These are phyloP conservation scores for Machimus atricapillus DNA, from an alignment of 2,888 invertebrate genomes.

Conservation along the genomic window DNA sequence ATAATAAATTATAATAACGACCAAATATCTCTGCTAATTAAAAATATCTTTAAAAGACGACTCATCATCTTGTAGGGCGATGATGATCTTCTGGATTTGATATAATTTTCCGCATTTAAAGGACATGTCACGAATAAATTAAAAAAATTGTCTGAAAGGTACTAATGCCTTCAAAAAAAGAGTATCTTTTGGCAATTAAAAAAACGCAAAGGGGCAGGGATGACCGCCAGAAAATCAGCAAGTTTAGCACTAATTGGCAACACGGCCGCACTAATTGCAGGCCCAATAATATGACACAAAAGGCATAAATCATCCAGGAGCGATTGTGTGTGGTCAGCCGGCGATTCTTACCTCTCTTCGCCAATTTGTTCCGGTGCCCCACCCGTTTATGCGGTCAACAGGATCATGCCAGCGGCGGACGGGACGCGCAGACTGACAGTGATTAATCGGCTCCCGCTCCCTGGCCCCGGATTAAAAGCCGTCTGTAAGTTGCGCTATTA, in stretches of 20 bases:
- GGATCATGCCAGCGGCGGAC: background rate
- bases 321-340: background rate
- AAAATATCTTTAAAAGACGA: too few relatives aligned
- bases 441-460: conserved; percentile 4
- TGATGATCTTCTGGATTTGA: too few relatives aligned
- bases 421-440: conserved; percentile 20
- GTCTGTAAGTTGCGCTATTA: conserved; percentile 45
- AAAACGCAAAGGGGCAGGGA: background rate
- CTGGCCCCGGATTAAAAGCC: conserved; percentile 11
- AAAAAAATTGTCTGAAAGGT: background rate
- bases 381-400: conserved; percentile 13
- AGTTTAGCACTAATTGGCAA: background rate
- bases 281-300: background rate
- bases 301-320: conserved; percentile 6
- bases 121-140: background rate
- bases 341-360: background rate
- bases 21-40: too few relatives aligned
- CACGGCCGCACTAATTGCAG: background rate
- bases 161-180: background rate
- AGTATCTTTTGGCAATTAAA: background rate
- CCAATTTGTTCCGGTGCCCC: background rate
- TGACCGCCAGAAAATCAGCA: background rate
- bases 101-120: background rate
- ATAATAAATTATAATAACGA: too few relatives aligned
- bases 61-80: too few relatives aligned